These are phyloP conservation scores for Colletes gigas DNA, from an alignment of 1,140 invertebrate species.

Conservation along the genomic window DNA sequence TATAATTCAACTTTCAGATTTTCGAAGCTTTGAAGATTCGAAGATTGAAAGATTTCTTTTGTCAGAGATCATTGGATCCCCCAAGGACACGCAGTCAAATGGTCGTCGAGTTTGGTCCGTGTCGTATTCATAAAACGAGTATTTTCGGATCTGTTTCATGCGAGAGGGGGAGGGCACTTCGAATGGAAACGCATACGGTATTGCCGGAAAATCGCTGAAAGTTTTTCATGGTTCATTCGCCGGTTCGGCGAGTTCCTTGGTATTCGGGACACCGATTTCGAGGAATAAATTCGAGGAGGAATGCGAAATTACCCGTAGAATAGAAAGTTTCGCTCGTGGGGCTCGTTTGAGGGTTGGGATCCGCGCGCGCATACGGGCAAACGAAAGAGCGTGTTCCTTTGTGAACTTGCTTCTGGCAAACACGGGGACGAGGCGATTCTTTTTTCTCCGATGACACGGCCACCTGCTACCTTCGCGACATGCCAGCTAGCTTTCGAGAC, in stretches of 20 bases:
- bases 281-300: constrained; percentile 1
- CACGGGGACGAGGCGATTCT: not conserved
- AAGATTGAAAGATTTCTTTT: not conserved
- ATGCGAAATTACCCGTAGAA: constrained; percentile 25
- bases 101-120: not conserved
- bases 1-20: too few relatives aligned
- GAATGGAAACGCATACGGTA: not conserved
- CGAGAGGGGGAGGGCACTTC: not conserved
- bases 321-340: constrained; percentile 6
- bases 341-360: not conserved
- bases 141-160: not conserved
- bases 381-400: constrained; percentile 8
- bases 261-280: constrained; percentile 12
- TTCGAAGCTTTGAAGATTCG: too few relatives aligned
- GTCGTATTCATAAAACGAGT: not conserved
- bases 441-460: constrained; percentile 3
- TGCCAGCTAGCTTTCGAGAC: constrained; percentile 8
- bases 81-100: not conserved
- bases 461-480: constrained; percentile 14
- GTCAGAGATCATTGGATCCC: not conserved
- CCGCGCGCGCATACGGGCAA: not conserved
- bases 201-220: not conserved
- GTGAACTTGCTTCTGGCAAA: constrained; percentile 19
- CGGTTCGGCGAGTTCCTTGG: not conserved
- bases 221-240: constrained; percentile 7